Base-by-base conservation (phyloP, 37 sponge, comb jelly and placozoan species). In the Beroe forskalii region DNA sequence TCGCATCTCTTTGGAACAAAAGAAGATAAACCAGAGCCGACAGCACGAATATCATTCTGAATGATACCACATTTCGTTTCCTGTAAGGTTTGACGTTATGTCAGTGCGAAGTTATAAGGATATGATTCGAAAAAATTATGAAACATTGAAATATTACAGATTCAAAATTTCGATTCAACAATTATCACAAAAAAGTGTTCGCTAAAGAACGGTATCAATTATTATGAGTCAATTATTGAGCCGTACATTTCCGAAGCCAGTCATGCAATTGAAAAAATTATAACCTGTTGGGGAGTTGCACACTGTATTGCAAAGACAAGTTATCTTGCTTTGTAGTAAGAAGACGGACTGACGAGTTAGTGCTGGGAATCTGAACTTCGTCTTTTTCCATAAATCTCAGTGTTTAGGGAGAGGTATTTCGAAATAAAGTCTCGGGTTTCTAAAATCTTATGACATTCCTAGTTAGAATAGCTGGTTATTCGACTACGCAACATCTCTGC, bases 221-320 rank as follows among this genome's bases (percentile, higher is more conserved):
- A n/a, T n/a, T n/a, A n/a, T n/a, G n/a, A n/a, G n/a, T n/a, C n/a
- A n/a, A n/a, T n/a, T n/a, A n/a, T n/a, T n/a, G n/a, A n/a, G n/a
- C n/a, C n/a, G n/a, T n/a, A n/a, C n/a, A n/a, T n/a, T n/a, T n/a
- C n/a, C n/a, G n/a, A n/a, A n/a, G n/a, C n/a, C n/a, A n/a, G n/a
- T n/a, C n/a, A n/a, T n/a, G n/a, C n/a, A n/a, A n/a, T n/a, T n/a
- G n/a, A n/a, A n/a, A n/a, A n/a, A n/a, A n/a, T n/a, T n/a, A n/a
- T n/a, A n/a, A 64, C 66, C 66, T 80, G 86, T 80, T 80, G 28
- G 86, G 86, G 6, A 80, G 86, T 31, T 80, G 38, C 3, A 80
- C 23, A 4, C 20, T 42, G 86, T 80, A 80, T 48, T 80, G 86
- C 3, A 80, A 25, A 3, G 86, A 80, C 31, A 80, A 25, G 40